phyloP scores from a whole-genome alignment of 2,113 vertebrate species.

The Columba livia region DNA sequence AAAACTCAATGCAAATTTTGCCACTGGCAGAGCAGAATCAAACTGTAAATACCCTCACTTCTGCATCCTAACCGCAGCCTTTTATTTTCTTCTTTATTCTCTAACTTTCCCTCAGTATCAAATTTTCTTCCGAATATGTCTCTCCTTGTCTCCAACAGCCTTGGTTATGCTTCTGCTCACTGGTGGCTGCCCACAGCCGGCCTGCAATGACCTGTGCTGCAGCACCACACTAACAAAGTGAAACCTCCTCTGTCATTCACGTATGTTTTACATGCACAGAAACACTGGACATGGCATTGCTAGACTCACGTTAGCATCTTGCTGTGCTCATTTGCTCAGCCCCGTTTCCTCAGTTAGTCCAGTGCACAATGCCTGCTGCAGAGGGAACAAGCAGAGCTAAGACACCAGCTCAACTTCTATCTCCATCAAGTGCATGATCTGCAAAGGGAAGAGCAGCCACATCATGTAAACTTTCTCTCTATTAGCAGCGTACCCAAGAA shows the following conservation, averaged over 20 bases:
- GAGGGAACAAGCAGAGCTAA: neutral
- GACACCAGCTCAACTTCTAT: neutral
- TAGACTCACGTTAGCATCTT: neutral
- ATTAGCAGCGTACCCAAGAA: neutral
- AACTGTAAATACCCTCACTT: neutral
- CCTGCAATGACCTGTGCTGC: neutral
- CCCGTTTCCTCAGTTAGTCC: neutral
- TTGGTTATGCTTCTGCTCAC: neutral
- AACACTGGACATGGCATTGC: neutral
- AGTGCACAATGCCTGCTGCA: neutral
- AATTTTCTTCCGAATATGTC: neutral
- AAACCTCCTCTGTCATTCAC: fast-evolving
- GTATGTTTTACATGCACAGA: fast-evolving
- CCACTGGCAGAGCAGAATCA: neutral
- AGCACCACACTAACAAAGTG: neutral
- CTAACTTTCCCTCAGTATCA: neutral
- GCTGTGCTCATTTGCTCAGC: neutral
- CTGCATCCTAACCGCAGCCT: neutral
- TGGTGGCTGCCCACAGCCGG: neutral
- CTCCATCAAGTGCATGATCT: neutral
- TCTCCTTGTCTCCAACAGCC: neutral
- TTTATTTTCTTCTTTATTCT: neutral
- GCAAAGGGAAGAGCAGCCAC: neutral
- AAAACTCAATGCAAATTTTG: neutral
- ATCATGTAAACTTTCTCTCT: neutral